Evolutionary conservation across 2,797 vertebrate species (phyloP).

Genomic region (Capromys pilorides): DNA sequence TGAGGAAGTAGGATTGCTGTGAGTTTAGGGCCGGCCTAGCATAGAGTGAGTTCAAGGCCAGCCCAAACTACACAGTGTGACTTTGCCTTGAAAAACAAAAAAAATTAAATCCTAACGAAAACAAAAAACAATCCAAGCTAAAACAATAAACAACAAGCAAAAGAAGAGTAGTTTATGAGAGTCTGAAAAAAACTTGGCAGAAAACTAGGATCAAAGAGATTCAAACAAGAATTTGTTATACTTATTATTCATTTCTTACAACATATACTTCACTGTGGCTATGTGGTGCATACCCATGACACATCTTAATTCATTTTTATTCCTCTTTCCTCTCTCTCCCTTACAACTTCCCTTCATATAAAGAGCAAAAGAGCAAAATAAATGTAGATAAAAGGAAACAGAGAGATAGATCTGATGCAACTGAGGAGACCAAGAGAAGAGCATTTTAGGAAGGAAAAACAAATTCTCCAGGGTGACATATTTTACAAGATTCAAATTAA

Average conservation of each 20-base stretch:
- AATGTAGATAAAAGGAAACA: not conserved
- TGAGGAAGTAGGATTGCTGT: not conserved
- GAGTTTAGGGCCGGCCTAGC: not conserved
- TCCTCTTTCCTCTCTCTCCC: not conserved
- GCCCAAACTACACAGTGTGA: not conserved
- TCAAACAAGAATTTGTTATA: not conserved
- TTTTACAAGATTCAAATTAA: slow-evolving; percentile 44
- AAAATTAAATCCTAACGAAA: not conserved
- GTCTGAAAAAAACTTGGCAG: slow-evolving; percentile 44
- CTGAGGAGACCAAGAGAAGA: not conserved
- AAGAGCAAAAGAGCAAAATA: not conserved
- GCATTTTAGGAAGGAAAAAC: slow-evolving; percentile 41
- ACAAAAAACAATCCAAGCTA: not conserved
- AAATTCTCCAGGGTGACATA: slow-evolving; percentile 41
- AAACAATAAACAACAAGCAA: not conserved
- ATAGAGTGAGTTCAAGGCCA: not conserved
- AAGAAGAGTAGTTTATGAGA: slow-evolving; percentile 29
- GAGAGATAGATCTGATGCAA: not conserved
- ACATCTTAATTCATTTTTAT: not conserved
- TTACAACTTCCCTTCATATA: not conserved
- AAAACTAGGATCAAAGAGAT: slow-evolving; percentile 32
- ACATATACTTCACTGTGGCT: not conserved
- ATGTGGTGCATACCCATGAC: not conserved
- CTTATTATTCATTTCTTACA: not conserved
- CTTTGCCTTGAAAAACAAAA: not conserved